Evolutionary conservation across 2,113 vertebrate genomes (phyloP), one percentile per base, ranked within the genome.

Genomic region (Ailuropoda melanoleuca): DNA sequence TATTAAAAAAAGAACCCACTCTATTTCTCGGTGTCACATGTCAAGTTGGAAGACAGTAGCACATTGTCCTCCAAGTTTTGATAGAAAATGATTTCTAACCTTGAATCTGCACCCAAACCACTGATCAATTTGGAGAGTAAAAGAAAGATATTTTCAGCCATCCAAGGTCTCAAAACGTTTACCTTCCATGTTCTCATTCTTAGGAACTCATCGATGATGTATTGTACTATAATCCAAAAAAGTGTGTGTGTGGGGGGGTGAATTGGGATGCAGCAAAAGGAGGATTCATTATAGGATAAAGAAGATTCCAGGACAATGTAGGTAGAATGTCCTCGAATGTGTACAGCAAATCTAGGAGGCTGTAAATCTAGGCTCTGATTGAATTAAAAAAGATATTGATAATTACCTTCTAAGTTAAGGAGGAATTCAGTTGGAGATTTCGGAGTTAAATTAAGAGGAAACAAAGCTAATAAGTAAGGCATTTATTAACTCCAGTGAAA

Each of bases 361-460:
- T 60, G 2, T 1, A 89, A 31, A 53, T 37, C 10, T 3, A 92
- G n/a, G 17, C 8, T 72, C 29, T 34, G 87, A 21, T 19, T 15
- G 14, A n/a, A n/a, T 68, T 3, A 6, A 39, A 62, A 23, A 72
- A 74, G 23, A 78, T 37, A 21, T 10, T 43, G 23, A 77, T 87
- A 66, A 87, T 75, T 96, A 53, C 12, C 6, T 93, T 95, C 31
- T 11, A 88, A 78, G 21, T 86, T 55, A 77, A 26, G 34, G 58
- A 90, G 14, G 91, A 88, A 23, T 48, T 85, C 9, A 34, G 64
- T 43, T 70, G 12, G 31, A 64, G 29, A 80, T 60, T 96, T 90
- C 37, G 64, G 13, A 91, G 19, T 56, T 90, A 89, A 96, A 62
- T 31, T 77, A 88, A 83, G 46, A 92, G 19, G 62, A 92, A 92